A percentile compares a stretch with the other conserved stretches of the same genome.
Conservation (phyloP, 2,797 vertebrate species). For the Percopsis omiscomaycus region DNA sequence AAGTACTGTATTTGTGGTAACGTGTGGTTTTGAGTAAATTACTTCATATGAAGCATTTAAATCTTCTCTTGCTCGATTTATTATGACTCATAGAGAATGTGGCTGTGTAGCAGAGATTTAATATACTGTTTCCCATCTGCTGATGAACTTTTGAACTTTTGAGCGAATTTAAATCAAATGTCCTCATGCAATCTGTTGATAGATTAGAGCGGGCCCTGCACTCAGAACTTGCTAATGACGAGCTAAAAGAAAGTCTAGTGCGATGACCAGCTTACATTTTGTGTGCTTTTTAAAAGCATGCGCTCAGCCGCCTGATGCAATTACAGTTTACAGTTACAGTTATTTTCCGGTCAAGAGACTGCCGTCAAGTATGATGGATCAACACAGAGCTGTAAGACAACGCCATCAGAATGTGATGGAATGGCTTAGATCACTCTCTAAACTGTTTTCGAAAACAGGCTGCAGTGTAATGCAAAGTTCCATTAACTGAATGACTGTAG, state of each 20-base stretch:
- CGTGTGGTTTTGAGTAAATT: no score
- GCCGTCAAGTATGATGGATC: slow-evolving; percentile 41
- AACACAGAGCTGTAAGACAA: slow-evolving; percentile 32
- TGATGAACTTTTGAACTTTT: neutral
- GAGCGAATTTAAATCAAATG: no score
- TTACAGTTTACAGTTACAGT: slow-evolving; percentile 52
- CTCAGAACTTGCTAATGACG: slow-evolving; percentile 30
- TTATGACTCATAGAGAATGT: slow-evolving; percentile 9
- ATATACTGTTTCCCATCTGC: neutral
- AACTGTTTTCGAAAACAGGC: slow-evolving; percentile 43
- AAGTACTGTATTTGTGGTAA: no score
- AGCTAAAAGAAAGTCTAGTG: slow-evolving; percentile 43
- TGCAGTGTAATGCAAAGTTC: slow-evolving; percentile 45
- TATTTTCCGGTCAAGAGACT: slow-evolving; percentile 63
- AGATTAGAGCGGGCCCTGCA: slow-evolving; percentile 1
- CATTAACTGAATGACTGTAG: slow-evolving; percentile 34
- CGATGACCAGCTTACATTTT: slow-evolving; percentile 58
- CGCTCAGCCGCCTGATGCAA: slow-evolving; percentile 63
- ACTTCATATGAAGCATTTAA: no score
- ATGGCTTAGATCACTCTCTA: slow-evolving; percentile 47
- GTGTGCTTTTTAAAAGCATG: slow-evolving; percentile 51
- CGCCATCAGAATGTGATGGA: slow-evolving; percentile 63
- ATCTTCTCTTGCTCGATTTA: neutral
- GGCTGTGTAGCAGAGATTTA: neutral
- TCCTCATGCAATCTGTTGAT: neutral